Evolutionary conservation across 2,113 vertebrate species (phyloP), one percentile per base, ranked within the genome.

Genomic region (Phaethornis superciliosus): DNA sequence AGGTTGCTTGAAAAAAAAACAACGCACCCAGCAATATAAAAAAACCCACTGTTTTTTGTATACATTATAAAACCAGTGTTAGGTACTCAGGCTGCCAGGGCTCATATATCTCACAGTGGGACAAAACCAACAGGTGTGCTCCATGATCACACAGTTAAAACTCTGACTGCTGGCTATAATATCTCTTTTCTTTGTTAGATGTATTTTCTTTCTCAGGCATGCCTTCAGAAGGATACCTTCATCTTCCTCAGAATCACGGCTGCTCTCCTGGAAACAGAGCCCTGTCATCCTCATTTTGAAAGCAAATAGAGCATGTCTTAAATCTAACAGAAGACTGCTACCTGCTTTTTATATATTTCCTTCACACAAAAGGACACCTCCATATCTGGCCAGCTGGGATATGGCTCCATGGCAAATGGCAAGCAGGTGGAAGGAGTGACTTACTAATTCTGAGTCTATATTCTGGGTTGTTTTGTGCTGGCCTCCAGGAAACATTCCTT

Each of bases 191-290:
- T 19, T 21, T 79, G 26, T 51, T 56, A 49, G 30, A 28, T 9
- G 9, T 21, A 15, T 30, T 22, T n/a, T 27, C 40, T 46, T 62
- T 58, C 30, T 67, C 20, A 33, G 1, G 0, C 6, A 5, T 2
- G 24, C 32, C 12, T 81, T 81, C 32, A 27, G 30, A 52, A 69
- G 24, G 44, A 46, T 74, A 21, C n/a, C 40, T 67, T 23, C 37
- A 14, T 63, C 28, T 17, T 9, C 65, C 49, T 32, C 21, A 30
- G 40, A 9, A 47, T 22, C 1, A 1, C 67, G 52, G 7, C 54
- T 51, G 21, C 32, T 46, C 16, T 86, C 28, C 30, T 81, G 60
- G 28, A 68, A 74, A 42, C 15, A 17, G 12, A 81, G 33, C 40
- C 7, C 2, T 17, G 42, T 11, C 27, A 64, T 37, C 16, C 23